These are phyloP conservation scores for Aphis craccivora DNA, from an alignment of 1,140 invertebrate genomes.

Conservation along the genomic window DNA sequence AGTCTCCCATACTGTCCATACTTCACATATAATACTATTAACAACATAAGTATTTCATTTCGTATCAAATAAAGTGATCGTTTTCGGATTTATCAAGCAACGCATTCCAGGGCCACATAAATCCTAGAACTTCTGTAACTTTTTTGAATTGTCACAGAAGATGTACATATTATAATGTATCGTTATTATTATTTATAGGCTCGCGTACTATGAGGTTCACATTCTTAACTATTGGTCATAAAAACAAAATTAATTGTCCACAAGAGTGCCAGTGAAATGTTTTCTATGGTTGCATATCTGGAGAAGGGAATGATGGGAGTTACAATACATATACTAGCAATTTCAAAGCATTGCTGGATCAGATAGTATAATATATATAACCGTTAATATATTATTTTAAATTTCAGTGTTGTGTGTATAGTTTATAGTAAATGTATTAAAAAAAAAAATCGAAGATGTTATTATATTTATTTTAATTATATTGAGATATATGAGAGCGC, in stretches of 20 bases:
- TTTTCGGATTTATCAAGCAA: background rate
- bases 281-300: fast-evolving
- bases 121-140: background rate
- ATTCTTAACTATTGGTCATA: background rate
- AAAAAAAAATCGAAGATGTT: background rate
- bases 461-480: background rate
- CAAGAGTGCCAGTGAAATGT: background rate
- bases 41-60: background rate
- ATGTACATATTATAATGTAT: background rate
- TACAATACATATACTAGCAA: background rate
- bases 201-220: background rate
- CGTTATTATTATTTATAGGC: background rate
- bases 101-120: background rate
- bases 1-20: background rate
- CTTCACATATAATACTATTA: background rate
- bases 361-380: background rate
- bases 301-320: background rate
- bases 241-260: background rate
- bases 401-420: background rate
- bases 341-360: no score
- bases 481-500: background rate
- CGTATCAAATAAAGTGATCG: background rate
- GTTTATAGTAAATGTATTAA: background rate
- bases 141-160: background rate
- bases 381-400: background rate